Conservation (phyloP, 2,888 invertebrate genomes). For the Urechis unicinctus region DNA sequence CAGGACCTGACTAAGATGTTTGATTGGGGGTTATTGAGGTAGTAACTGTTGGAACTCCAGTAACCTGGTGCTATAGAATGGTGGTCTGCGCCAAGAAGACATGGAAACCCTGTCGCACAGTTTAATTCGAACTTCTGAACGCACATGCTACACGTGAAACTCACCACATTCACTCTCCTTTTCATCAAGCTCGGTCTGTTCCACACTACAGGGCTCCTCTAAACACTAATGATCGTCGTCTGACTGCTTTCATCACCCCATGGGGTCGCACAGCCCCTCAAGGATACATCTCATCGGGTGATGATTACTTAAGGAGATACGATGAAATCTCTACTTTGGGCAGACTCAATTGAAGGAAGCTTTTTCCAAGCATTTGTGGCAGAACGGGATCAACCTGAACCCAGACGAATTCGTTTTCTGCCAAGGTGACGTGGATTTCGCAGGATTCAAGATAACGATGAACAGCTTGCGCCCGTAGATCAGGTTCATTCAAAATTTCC, state of each 20-base stretch:
- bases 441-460: slow-evolving; percentile 24
- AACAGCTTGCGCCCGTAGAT: slow-evolving; percentile 22
- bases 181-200: slow-evolving; percentile 23
- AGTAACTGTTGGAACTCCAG: slow-evolving; percentile 9
- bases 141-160: slow-evolving; percentile 21
- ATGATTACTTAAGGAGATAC: slow-evolving; percentile 5
- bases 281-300: slow-evolving; percentile 16
- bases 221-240: slow-evolving; percentile 4
- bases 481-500: too few relatives aligned
- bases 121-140: slow-evolving; percentile 28
- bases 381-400: slow-evolving; percentile 25
- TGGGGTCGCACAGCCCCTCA: slow-evolving; percentile 22
- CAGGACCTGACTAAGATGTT: slow-evolving; percentile 15
- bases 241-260: slow-evolving; percentile 20
- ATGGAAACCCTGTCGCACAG: slow-evolving; percentile 23
- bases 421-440: slow-evolving; percentile 21
- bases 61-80: slow-evolving; percentile 16
- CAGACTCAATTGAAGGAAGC: slow-evolving; percentile 26
- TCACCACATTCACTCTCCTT: slow-evolving; percentile 23
- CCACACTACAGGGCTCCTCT: slow-evolving; percentile 13
- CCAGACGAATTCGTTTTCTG: slow-evolving; percentile 26
- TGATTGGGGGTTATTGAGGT: slow-evolving; percentile 14
- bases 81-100: slow-evolving; percentile 17
- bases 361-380: too few relatives aligned
- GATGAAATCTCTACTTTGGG: slow-evolving; percentile 28